A percentile compares a stretch with the other conserved stretches of the same genome.
These are phyloP conservation scores for Nothocercus julius DNA, from an alignment of 2,113 vertebrate species.

Conservation along the genomic window DNA sequence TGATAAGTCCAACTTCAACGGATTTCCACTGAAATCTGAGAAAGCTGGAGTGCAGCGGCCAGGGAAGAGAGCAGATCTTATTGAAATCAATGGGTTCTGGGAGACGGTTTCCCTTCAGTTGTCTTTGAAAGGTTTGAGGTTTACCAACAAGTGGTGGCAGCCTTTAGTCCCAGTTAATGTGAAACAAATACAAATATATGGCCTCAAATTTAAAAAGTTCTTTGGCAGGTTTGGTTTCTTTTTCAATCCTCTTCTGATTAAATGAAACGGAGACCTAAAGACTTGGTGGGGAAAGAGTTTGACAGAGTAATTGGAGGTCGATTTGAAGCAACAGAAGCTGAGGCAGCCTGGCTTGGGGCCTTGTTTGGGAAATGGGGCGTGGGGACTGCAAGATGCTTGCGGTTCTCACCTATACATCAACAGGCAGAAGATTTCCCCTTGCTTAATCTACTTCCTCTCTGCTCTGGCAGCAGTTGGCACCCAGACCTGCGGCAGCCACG, in stretches of 20 bases:
- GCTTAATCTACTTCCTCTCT: not conserved
- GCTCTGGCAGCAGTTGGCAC: not conserved
- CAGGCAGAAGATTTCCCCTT: not conserved
- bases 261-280: not conserved
- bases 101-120: not conserved
- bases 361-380: not conserved
- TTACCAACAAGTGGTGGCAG: not conserved
- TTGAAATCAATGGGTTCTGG: not conserved
- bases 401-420: not conserved
- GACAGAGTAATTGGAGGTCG: not conserved
- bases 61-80: not conserved
- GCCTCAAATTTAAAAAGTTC: not conserved
- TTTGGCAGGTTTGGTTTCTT: not conserved
- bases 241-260: not conserved
- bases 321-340: not conserved
- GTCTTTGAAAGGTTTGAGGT: not conserved
- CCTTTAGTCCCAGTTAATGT: not conserved
- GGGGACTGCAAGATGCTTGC: rapidly evolving
- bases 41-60: not conserved
- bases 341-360: not conserved
- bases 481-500: not conserved
- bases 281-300: not conserved
- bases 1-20: not conserved
- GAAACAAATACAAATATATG: not conserved
- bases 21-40: not conserved